Evolutionary conservation across 2,797 vertebrate species (phyloP).

Genomic region (Esox lucius): DNA sequence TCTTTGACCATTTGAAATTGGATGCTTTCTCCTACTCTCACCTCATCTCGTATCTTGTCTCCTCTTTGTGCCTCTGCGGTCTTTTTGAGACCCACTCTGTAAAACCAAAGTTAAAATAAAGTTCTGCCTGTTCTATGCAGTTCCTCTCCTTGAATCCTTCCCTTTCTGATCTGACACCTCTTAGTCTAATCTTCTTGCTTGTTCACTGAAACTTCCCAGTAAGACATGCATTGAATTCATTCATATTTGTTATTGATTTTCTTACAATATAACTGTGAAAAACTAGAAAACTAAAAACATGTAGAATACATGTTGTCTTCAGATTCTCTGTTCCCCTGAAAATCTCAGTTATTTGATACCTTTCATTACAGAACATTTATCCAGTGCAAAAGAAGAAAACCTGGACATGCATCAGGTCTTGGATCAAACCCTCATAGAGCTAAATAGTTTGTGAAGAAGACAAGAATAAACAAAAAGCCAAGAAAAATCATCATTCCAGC

Average conservation of each 20-base stretch:
- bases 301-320: not conserved
- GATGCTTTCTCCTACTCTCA: conserved; percentile 35
- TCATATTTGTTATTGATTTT: not conserved
- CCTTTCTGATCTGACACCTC: not conserved
- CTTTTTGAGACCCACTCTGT: conserved; percentile 6
- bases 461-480: conserved; percentile 7
- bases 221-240: too few species aligned
- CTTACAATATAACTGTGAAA: not conserved
- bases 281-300: not conserved
- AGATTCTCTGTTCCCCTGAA: not conserved
- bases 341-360: not conserved
- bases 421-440: conserved; percentile 92
- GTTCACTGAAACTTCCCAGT: too few species aligned
- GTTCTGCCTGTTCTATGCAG: conserved; percentile 10
- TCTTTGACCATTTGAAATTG: conserved; percentile 20
- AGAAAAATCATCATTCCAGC: conserved; percentile 43
- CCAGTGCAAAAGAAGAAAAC: conserved; percentile 86
- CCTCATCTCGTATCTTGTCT: conserved; percentile 33
- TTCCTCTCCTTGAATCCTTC: not conserved
- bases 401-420: conserved; percentile 85
- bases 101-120: conserved; percentile 40
- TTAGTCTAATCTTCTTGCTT: not conserved
- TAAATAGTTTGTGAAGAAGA: conserved; percentile 84
- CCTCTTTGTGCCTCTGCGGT: conserved; percentile 39
- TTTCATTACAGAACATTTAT: conserved; percentile 78